phyloP scores from a whole-genome alignment of 2,113 vertebrate species.

The Podarcis raffonei region DNA sequence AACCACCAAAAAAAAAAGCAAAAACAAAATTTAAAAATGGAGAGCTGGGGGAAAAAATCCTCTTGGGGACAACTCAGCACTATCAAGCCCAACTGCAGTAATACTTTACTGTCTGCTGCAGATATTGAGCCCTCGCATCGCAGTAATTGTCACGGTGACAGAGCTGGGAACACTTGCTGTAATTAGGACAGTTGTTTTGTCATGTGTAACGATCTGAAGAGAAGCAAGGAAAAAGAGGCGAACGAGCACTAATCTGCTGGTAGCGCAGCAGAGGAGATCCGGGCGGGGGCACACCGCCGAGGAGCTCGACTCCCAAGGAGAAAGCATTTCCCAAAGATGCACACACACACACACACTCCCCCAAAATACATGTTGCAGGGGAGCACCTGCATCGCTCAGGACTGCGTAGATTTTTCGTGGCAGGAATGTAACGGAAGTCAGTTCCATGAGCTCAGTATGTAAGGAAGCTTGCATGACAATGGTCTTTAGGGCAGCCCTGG shows the following conservation, averaged over 20 bases:
- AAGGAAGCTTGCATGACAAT: background rate
- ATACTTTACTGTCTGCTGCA: slow-evolving; percentile 68
- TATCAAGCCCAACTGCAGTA: slow-evolving; percentile 70
- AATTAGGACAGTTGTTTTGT: slow-evolving; percentile 78
- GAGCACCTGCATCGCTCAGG: slow-evolving; percentile 47
- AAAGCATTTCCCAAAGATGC: slow-evolving; percentile 50
- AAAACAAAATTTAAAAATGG: background rate
- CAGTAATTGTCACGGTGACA: slow-evolving; percentile 73
- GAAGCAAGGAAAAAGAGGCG: slow-evolving; percentile 67
- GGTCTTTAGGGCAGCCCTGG: background rate
- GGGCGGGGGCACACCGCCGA: background rate
- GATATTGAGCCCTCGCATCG: slow-evolving; percentile 70
- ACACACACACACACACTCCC: background rate
- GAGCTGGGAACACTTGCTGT: slow-evolving; percentile 72
- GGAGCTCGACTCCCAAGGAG: slow-evolving; percentile 58
- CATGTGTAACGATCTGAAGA: slow-evolving; percentile 76
- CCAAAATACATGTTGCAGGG: slow-evolving; percentile 59
- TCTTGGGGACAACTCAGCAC: slow-evolving; percentile 69
- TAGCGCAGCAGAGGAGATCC: slow-evolving; percentile 55
- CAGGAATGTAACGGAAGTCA: slow-evolving; percentile 21
- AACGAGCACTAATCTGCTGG: slow-evolving; percentile 68
- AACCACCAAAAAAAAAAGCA: background rate
- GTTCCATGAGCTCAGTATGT: background rate
- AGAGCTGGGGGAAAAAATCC: slow-evolving; percentile 40
- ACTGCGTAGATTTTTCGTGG: slow-evolving; percentile 43